Conservation (phyloP, 2,797 vertebrate genomes). For the Hylomyscus alleni region DNA sequence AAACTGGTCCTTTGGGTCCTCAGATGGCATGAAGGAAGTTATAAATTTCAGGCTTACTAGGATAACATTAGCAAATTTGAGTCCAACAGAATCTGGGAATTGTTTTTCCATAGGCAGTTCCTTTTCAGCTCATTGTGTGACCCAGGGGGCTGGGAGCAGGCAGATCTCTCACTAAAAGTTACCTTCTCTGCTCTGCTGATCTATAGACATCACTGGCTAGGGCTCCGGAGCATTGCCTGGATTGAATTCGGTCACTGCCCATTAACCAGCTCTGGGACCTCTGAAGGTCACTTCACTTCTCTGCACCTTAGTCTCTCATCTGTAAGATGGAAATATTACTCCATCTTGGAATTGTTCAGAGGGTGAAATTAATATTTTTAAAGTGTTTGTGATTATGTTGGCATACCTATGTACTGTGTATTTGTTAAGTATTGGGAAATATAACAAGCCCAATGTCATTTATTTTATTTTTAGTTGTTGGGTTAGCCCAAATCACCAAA, state of each 20-base stretch:
- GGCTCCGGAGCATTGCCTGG: neutral
- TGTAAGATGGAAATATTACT: neutral
- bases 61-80: conserved; percentile 7
- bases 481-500: neutral
- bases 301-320: conserved; percentile 1
- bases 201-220: neutral
- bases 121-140: neutral
- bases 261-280: neutral
- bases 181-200: neutral
- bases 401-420: neutral
- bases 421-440: neutral
- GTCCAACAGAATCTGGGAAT: neutral
- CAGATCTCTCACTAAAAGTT: neutral
- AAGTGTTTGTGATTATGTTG: neutral
- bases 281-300: neutral
- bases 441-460: neutral
- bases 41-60: neutral
- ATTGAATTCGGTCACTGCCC: neutral
- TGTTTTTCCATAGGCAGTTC: neutral
- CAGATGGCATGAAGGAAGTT: neutral
- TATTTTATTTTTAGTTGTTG: neutral
- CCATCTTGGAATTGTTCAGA: neutral
- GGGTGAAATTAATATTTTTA: conserved; percentile 15
- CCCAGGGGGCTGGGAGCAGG: rapidly evolving
- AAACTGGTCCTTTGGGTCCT: neutral